Evolutionary conservation across 2,888 invertebrate genomes (phyloP), one percentile per base, ranked within the genome.

Genomic region (Microplitis deprimator): DNA sequence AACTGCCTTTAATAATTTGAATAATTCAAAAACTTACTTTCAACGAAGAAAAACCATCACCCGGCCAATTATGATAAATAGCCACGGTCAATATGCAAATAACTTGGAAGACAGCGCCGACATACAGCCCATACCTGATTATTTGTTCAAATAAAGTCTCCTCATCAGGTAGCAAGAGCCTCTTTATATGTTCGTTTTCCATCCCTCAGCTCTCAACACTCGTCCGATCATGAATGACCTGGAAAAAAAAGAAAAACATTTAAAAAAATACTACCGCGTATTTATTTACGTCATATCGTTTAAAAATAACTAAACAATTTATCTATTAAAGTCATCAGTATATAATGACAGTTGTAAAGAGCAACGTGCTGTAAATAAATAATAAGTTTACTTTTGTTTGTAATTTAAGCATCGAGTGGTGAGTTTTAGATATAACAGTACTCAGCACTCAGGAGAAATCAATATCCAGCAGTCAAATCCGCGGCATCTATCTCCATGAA

Each of bases 81-180:
- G 97, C 93, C 82, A 96, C 96, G 20, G 96, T 95, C 71, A 95
- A 92, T 80, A 97, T 92, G 86, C 97, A 97, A 29, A 95, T 90
- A 76, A 97, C 90, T 90, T 97, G 97, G 86, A 97, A 97, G n/a
- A 96, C 92, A 16, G 97, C 97, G 5, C 96, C 96, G 60, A 96
- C 91, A 86, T 96, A 96, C 5, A 97, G 91, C 13, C 97, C 96
- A 89, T 88, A 87, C 82, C 87, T 86, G 73, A 90, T 81, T 68
- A 89, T 83, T 79, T 86, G 84, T 81, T 89, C 89, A 65, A 89
- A 87, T 29, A 88, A 81, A 13, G 87, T 88, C 76, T 89, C 89
- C 76, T 89, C 89, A 1, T 87, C 85, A 40, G 89, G 89, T n/a
- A 89, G 83, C 76, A 89, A 81, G 13, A 89, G 85, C 67, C 86